A percentile compares a stretch with the other conserved stretches of the same genome.
Conservation (phyloP, 1,140 invertebrate species). For the Trichonephila clavata region DNA sequence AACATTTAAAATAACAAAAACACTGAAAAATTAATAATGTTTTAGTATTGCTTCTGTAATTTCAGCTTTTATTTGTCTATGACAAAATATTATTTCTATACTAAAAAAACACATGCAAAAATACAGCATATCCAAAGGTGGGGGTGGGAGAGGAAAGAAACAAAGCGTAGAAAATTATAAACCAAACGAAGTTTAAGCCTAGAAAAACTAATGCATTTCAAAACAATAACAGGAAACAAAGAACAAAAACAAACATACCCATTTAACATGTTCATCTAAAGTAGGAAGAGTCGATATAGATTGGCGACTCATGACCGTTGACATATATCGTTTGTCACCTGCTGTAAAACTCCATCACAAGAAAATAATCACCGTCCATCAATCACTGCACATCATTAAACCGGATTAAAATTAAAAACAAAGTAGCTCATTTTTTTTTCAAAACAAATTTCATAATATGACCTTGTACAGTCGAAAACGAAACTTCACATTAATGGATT, state of each 20-base stretch:
- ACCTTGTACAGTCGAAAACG: constrained; percentile 27
- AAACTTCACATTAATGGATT: neutral
- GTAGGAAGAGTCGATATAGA: constrained; percentile 47
- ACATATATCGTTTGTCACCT: constrained; percentile 26
- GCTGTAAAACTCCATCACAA: constrained; percentile 32
- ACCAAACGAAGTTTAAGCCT: neutral
- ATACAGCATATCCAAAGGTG: no score
- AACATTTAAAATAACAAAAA: no score
- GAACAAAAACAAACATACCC: constrained; percentile 7
- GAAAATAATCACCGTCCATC: neutral
- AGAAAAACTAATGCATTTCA: neutral
- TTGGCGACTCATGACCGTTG: constrained; percentile 48
- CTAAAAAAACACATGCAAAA: no score
- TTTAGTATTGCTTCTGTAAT: no score
- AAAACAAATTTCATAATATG: neutral
- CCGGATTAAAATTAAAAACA: neutral
- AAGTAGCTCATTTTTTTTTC: neutral
- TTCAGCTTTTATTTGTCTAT: no score
- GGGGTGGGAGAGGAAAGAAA: no score
- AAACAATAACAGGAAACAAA: neutral
- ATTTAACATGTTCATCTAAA: constrained; percentile 35
- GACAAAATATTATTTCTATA: no score
- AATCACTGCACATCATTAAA: neutral
- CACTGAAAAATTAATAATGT: no score
- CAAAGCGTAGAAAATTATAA: neutral